These are phyloP conservation scores for Selene dorsalis DNA, from an alignment of 2,797 vertebrate species.

Conservation along the genomic window DNA sequence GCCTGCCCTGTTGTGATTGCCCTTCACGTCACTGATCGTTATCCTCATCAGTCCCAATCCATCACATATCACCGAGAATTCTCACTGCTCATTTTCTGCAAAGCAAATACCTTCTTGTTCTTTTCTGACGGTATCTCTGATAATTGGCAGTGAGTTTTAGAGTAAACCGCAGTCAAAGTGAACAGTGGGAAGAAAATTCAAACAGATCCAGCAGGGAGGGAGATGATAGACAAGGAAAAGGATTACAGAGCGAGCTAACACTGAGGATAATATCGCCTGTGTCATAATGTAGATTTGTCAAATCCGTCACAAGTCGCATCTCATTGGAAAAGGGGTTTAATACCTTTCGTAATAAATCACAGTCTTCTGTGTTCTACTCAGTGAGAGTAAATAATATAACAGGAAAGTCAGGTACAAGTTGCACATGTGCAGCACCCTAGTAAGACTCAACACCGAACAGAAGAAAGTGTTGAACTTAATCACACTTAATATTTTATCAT, in stretches of 20 bases:
- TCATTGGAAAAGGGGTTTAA: constrained; percentile 30
- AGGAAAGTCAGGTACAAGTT: background rate
- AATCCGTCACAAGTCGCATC: constrained; percentile 34
- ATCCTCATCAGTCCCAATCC: constrained; percentile 26
- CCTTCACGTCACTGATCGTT: background rate
- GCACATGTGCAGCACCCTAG: background rate
- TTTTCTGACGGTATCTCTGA: constrained; percentile 30
- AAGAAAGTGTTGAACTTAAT: background rate
- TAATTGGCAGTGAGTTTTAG: constrained; percentile 52
- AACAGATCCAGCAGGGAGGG: constrained; percentile 37
- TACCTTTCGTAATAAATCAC: constrained; percentile 10
- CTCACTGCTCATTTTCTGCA: constrained; percentile 39
- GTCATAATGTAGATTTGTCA: constrained; percentile 39
- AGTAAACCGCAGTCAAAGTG: constrained; percentile 43
- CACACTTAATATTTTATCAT: background rate
- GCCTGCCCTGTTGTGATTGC: background rate
- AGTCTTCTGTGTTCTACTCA: background rate
- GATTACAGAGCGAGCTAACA: constrained; percentile 35
- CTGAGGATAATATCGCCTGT: constrained; percentile 37
- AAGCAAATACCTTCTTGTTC: constrained; percentile 21
- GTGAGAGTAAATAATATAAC: background rate
- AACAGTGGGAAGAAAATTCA: constrained; percentile 55
- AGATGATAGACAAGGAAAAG: constrained; percentile 51
- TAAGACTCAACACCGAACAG: background rate
- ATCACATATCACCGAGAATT: constrained; percentile 17